Percentiles rank a stretch among this genome's conserved stretches.
phyloP scores from a whole-genome alignment of 2,888 invertebrate genomes.

The Hyppa rectilinea region DNA sequence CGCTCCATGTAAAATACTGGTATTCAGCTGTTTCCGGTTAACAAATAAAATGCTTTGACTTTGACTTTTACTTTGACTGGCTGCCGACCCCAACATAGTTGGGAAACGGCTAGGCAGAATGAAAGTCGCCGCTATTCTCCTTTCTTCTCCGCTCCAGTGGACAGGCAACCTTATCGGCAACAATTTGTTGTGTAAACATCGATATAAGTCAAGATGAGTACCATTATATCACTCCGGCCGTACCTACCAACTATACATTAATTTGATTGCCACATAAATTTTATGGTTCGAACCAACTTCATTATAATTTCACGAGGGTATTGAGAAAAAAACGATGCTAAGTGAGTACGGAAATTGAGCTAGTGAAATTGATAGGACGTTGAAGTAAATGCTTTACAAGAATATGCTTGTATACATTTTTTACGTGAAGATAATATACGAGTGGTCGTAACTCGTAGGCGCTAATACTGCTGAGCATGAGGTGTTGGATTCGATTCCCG shows the following conservation, averaged over 20 bases:
- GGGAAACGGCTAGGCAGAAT: too few relatives aligned
- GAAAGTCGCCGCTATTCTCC: too few relatives aligned
- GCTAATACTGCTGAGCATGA: too few relatives aligned
- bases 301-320: slow-evolving; percentile 61
- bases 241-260: slow-evolving; percentile 69
- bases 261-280: slow-evolving; percentile 71
- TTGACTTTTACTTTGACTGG: too few relatives aligned
- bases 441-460: too few relatives aligned
- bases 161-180: slow-evolving; percentile 24
- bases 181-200: slow-evolving; percentile 58
- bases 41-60: too few relatives aligned
- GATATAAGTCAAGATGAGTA: slow-evolving; percentile 51
- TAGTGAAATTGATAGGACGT: slow-evolving; percentile 31
- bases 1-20: too few relatives aligned
- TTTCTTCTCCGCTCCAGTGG: too few relatives aligned
- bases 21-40: too few relatives aligned
- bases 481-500: too few relatives aligned
- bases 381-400: not conserved
- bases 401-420: not conserved
- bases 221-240: slow-evolving; percentile 51
- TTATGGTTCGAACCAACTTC: slow-evolving; percentile 52
- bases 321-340: slow-evolving; percentile 54
- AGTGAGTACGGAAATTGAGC: slow-evolving; percentile 36
- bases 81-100: too few relatives aligned
- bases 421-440: not conserved